Conservation (phyloP, 2,888 invertebrate species). For the Tholera decimalis region DNA sequence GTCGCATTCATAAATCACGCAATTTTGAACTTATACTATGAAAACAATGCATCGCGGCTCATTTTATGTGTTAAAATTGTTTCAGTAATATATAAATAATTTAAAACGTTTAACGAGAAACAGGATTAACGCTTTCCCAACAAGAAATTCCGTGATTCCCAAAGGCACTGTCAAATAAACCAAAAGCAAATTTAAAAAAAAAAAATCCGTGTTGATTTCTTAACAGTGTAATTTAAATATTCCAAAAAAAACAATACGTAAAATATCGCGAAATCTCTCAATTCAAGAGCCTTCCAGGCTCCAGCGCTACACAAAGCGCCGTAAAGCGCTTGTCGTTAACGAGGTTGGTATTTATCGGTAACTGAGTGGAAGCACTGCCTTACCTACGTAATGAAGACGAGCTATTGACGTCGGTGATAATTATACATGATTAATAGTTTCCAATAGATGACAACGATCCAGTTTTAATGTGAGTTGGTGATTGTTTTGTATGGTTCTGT, state of each 20-base stretch:
- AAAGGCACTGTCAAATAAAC: too few species aligned
- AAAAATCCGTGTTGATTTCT: too few species aligned
- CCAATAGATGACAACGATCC: constrained; percentile 45
- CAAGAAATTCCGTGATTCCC: too few species aligned
- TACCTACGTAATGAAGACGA: constrained; percentile 55
- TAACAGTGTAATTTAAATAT: not conserved
- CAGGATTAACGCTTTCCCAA: too few species aligned
- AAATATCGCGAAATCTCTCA: not conserved
- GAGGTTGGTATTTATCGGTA: constrained; percentile 53
- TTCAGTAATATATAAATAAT: too few species aligned
- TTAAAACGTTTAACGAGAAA: too few species aligned
- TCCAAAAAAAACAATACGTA: not conserved
- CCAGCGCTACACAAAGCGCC: constrained; percentile 23
- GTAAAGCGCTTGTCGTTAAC: constrained; percentile 44
- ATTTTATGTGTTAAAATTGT: not conserved
- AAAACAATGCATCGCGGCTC: not conserved
- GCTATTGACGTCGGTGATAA: constrained; percentile 47
- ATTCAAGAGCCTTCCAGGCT: constrained; percentile 7
- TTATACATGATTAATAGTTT: constrained; percentile 63
- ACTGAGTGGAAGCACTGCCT: constrained; percentile 49
- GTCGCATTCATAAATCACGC: constrained; percentile 26
- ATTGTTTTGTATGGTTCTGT: constrained; percentile 5
- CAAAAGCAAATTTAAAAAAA: too few species aligned
- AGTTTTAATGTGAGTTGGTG: constrained; percentile 44
- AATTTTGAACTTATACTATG: constrained; percentile 7